phyloP scores from a whole-genome alignment of 1,140 invertebrate species.

The Trichoplusia ni region DNA sequence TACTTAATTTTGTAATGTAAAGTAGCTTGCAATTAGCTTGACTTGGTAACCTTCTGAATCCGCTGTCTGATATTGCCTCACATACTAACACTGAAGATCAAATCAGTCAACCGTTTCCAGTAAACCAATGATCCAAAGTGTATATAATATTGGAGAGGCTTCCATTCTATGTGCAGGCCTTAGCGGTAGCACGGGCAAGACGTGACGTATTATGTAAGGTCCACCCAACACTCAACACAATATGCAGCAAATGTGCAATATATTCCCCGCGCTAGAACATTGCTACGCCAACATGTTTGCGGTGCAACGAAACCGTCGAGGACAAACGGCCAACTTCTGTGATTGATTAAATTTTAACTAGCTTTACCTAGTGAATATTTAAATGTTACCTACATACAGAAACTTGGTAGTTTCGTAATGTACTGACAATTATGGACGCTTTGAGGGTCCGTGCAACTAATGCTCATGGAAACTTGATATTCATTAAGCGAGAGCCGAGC shows the following conservation, averaged over 20 bases:
- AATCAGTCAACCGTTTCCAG: too few relatives aligned
- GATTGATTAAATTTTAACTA: conserved; percentile 21
- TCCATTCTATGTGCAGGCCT: conserved; percentile 28
- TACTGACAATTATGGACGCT: neutral
- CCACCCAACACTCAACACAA: conserved; percentile 32
- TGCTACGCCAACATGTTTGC: conserved; percentile 3
- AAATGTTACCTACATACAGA: too few relatives aligned
- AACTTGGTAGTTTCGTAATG: too few relatives aligned
- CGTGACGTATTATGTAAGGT: conserved; percentile 33
- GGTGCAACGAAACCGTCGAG: neutral
- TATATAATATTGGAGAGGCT: conserved; percentile 16
- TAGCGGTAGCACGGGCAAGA: conserved; percentile 12
- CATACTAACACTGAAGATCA: too few relatives aligned
- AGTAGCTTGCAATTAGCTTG: too few relatives aligned
- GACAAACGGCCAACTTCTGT: conserved; percentile 17
- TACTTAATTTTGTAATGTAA: too few relatives aligned
- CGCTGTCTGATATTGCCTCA: too few relatives aligned
- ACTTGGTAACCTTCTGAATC: too few relatives aligned
- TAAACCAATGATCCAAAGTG: neutral
- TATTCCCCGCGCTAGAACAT: conserved; percentile 4
- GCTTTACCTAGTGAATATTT: too few relatives aligned
- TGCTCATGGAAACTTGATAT: neutral
- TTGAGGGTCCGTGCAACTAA: neutral
- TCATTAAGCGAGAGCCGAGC: neutral
- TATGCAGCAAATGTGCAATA: conserved; percentile 34